Percentiles rank a stretch among this genome's conserved stretches.
Conservation (phyloP, 2,888 invertebrate species). For the Trachelus tabidus region DNA sequence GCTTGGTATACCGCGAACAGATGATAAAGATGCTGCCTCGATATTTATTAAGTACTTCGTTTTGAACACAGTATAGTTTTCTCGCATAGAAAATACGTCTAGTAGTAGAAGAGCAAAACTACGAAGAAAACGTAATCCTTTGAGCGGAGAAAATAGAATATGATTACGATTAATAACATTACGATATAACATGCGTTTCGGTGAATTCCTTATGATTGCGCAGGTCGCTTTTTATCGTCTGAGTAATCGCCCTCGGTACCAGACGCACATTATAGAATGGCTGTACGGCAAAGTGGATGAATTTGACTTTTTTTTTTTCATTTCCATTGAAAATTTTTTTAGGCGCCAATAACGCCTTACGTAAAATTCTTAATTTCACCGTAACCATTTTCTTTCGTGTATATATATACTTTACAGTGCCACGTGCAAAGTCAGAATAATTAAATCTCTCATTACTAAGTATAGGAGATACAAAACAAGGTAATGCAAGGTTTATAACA, state of each 20-base stretch:
- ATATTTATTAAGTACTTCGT: constrained; percentile 25
- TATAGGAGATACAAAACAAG: neutral
- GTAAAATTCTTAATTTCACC: neutral
- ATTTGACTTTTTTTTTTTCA: neutral
- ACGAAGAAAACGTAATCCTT: constrained; percentile 3
- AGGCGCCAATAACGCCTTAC: neutral
- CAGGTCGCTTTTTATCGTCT: neutral
- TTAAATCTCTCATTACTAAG: neutral
- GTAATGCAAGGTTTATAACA: neutral
- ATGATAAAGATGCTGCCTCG: constrained; percentile 3
- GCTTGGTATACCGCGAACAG: neutral
- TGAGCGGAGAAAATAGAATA: constrained; percentile 19
- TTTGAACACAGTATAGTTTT: constrained; percentile 49
- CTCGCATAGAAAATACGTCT: constrained; percentile 40
- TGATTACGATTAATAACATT: neutral
- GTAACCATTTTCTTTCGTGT: neutral
- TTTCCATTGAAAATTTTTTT: neutral
- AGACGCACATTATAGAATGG: neutral
- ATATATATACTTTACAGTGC: neutral
- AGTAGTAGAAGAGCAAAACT: constrained; percentile 12
- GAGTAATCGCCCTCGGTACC: neutral
- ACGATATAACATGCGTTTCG: neutral
- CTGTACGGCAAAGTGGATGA: neutral
- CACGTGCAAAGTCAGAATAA: neutral
- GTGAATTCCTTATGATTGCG: neutral